A percentile compares a stretch with the other conserved stretches of the same genome.
Conservation (phyloP, 2,888 invertebrate species). For the Nemurella pictetii region DNA sequence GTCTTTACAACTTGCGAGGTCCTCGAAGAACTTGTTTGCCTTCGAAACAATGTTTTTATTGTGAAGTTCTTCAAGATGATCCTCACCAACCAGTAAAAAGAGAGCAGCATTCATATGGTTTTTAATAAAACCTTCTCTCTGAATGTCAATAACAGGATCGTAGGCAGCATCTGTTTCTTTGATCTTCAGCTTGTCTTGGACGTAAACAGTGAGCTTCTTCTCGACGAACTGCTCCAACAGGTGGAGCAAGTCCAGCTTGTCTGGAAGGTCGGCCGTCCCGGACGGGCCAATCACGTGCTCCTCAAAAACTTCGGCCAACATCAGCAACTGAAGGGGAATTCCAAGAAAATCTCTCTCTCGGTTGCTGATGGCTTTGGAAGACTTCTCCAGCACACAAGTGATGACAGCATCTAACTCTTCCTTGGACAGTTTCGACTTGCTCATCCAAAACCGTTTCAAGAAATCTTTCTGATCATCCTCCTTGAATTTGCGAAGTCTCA, state of each 20-base stretch:
- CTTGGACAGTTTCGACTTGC: too few species aligned
- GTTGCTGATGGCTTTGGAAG: too few species aligned
- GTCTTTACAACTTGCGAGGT: conserved; percentile 17
- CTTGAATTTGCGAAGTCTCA: too few species aligned
- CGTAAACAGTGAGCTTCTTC: background rate
- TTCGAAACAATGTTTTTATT: background rate
- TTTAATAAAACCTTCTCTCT: background rate
- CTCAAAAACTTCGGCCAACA: conserved; percentile 4
- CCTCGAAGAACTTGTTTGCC: background rate
- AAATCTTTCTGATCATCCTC: too few species aligned
- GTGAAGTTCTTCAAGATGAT: background rate
- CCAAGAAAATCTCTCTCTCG: background rate
- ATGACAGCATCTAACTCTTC: too few species aligned
- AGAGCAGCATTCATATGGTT: background rate
- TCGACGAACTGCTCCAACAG: background rate
- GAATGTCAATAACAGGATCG: background rate
- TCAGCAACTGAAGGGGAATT: background rate
- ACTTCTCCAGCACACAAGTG: too few species aligned
- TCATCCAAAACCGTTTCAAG: too few species aligned
- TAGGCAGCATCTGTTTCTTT: background rate
- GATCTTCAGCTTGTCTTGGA: background rate
- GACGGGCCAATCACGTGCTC: background rate
- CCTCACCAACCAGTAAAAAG: background rate
- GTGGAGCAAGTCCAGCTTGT: background rate
- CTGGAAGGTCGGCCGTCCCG: background rate